Base-by-base conservation (phyloP, 2,888 invertebrate species). In the Xestia xanthographa region DNA sequence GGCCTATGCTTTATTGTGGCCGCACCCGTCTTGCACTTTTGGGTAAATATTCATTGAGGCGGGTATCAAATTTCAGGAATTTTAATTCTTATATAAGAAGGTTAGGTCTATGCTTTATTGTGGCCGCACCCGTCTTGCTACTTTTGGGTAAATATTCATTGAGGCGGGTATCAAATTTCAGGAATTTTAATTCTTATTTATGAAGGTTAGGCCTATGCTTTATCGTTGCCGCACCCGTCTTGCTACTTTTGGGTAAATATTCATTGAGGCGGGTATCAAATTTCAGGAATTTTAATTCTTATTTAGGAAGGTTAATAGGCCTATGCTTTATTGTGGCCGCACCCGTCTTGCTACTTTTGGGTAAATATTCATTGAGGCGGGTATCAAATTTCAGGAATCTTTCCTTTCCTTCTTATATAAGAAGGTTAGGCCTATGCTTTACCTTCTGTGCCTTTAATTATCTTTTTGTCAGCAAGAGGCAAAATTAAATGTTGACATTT, bases 1-100 rank as follows among this genome's bases (percentile, higher is more conserved):
- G n/a, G n/a, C n/a, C n/a, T n/a, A n/a, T n/a, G n/a, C 92, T 94
- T 94, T 94, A 94, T 92, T 91, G 90, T 90, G 86, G 78, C 92
- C 91, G 90, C 92, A 91, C 90, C 92, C 90, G 90, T 82, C 88
- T 79, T 79, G 92, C 93, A 92, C 93, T 92, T 92, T 91, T 90
- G 86, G 77, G 88, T 85, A 83, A 85, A 84, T 82, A 88, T 67
- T 80, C 63, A 65, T 82, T 80, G 66, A 66, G 67, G 29, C 6
- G 9, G 38, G 48, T 62, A 69, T 72, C 43, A 50, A 11, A 69
- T 75, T 63, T 72, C 50, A 38, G 34, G 48, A 66, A 66, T 75
- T 79, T 60, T 20, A 11, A 14, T 56, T 43, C 5, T 65, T 26
- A 14, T 34, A 14, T 43, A 20, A 14, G 29, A 29, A 14, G n/a